Percentiles rank a stretch among this genome's conserved stretches.
Evolutionary conservation across 2,113 vertebrate species (phyloP).

Genomic region (Poeciliopsis turrubarensis): DNA sequence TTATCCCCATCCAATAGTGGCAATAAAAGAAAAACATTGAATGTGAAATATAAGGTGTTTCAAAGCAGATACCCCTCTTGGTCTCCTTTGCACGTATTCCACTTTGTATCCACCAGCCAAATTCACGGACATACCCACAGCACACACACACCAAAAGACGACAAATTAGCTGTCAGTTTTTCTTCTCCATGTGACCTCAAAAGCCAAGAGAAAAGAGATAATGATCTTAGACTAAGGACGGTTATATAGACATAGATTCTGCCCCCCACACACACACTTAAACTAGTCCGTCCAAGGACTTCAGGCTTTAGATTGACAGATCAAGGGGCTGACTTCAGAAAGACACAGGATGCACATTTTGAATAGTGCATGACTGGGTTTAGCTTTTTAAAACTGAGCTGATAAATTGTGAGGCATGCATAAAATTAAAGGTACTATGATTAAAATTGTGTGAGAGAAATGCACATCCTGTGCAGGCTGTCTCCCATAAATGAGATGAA

Average conservation of each 20-base stretch:
- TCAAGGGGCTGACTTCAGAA: slow-evolving; percentile 44
- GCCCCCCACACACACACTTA: slow-evolving; percentile 11
- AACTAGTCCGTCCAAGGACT: slow-evolving; percentile 59
- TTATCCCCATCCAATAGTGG: not conserved
- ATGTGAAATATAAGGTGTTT: slow-evolving; percentile 1
- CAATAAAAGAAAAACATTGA: not conserved
- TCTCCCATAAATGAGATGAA: slow-evolving; percentile 55
- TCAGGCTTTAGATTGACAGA: slow-evolving; percentile 49
- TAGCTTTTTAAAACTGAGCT: slow-evolving; percentile 43
- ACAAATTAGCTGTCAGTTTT: slow-evolving; percentile 68
- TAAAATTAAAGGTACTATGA: slow-evolving; percentile 62
- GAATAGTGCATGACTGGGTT: slow-evolving; percentile 57
- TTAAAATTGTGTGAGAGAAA: slow-evolving; percentile 51
- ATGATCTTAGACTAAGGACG: slow-evolving; percentile 69
- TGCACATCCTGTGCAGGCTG: slow-evolving; percentile 38
- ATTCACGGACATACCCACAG: slow-evolving; percentile 10
- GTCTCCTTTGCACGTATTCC: slow-evolving; percentile 13
- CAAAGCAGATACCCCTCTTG: not conserved
- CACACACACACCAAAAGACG: slow-evolving; percentile 32
- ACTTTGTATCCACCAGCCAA: slow-evolving; percentile 38
- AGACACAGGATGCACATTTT: slow-evolving; percentile 59
- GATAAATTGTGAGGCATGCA: slow-evolving; percentile 60
- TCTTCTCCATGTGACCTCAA: slow-evolving; percentile 63
- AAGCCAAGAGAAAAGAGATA: slow-evolving; percentile 63
- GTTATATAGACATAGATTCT: slow-evolving; percentile 9